phyloP scores from a whole-genome alignment of 2,888 invertebrate genomes.

The Ectobius pallidus region DNA sequence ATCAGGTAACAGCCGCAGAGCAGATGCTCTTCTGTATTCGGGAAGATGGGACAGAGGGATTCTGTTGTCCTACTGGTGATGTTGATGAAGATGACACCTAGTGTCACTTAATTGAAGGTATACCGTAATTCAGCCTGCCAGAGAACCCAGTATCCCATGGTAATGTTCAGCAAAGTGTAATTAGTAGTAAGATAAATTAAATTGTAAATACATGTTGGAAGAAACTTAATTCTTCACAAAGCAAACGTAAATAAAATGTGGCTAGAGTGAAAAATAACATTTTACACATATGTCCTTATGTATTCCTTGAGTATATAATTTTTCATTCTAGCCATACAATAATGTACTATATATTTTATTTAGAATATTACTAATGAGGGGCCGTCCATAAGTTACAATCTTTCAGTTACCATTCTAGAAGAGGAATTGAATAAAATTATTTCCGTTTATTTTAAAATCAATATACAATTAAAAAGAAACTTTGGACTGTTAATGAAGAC shows the following conservation, averaged over 20 bases:
- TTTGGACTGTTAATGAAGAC: no score
- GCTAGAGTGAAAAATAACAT: not conserved
- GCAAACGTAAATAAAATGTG: not conserved
- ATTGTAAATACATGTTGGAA: constrained; percentile 16
- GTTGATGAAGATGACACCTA: constrained; percentile 57
- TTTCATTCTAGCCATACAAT: not conserved
- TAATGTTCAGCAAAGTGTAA: constrained; percentile 8
- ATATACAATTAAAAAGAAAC: no score
- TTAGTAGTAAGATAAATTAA: constrained; percentile 4
- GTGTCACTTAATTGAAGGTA: constrained; percentile 18
- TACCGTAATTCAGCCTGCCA: constrained; percentile 5
- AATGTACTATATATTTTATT: constrained; percentile 5
- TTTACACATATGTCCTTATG: not conserved
- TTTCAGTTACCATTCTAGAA: no score
- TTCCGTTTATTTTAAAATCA: no score
- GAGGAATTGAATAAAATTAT: no score
- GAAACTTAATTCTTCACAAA: no score
- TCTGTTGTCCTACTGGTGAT: constrained; percentile 77
- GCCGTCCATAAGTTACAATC: constrained; percentile 29
- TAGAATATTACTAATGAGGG: constrained; percentile 12
- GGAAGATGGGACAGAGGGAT: constrained; percentile 80
- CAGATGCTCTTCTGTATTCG: constrained; percentile 82
- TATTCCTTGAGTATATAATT: not conserved
- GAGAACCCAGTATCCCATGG: constrained; percentile 5
- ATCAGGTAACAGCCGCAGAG: constrained; percentile 78